Percentiles rank a stretch among this genome's conserved stretches.
These are phyloP conservation scores for Xiphophorus hellerii DNA, from an alignment of 2,113 vertebrate genomes.

Conservation along the genomic window DNA sequence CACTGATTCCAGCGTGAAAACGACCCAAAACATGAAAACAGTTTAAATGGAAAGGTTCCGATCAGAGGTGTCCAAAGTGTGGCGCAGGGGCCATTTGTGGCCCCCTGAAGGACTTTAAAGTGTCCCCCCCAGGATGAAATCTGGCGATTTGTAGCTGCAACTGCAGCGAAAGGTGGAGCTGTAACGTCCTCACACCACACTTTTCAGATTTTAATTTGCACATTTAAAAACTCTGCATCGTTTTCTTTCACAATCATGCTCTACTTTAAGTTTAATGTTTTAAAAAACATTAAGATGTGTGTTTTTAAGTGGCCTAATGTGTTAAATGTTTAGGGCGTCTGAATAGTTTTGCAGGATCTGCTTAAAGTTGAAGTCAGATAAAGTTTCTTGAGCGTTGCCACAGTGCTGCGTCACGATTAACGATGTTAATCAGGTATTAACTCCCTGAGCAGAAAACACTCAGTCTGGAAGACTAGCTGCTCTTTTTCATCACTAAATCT, in stretches of 20 bases:
- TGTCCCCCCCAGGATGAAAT: no score
- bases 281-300: background rate
- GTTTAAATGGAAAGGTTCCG: background rate
- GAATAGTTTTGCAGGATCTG: background rate
- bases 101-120: no score
- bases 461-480: background rate
- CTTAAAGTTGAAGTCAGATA: no score
- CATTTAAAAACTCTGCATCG: no score
- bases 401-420: slow-evolving; percentile 58
- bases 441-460: background rate
- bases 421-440: background rate
- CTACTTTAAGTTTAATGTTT: no score
- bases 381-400: background rate
- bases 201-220: no score
- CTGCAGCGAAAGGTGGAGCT: background rate
- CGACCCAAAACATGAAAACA: background rate
- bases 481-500: background rate
- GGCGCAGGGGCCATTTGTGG: no score
- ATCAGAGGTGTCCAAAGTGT: background rate
- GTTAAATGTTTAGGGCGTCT: background rate
- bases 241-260: no score
- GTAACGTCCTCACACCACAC: background rate
- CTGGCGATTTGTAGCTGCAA: background rate
- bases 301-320: background rate
- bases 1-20: background rate